phyloP scores from a whole-genome alignment of 2,797 vertebrate species.

The Vireo griseus region DNA sequence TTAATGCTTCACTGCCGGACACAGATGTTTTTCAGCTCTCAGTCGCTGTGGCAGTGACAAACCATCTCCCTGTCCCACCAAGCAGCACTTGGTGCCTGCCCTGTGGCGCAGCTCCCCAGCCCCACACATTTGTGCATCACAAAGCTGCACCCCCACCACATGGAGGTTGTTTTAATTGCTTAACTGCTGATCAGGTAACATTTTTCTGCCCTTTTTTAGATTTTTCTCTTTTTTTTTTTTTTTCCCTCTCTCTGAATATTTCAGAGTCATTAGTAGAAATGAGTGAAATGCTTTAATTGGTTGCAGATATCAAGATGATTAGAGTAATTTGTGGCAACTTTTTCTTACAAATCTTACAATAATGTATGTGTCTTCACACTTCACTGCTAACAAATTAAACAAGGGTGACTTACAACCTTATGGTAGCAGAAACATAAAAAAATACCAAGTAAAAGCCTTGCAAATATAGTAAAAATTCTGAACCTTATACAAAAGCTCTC shows the following conservation, averaged over 20 bases:
- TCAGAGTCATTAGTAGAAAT: background rate
- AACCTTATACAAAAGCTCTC: background rate
- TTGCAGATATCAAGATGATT: background rate
- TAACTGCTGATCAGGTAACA: background rate
- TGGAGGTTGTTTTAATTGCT: background rate
- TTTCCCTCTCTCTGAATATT: accelerated
- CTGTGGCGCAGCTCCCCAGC: background rate
- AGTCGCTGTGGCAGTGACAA: background rate
- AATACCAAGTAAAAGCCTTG: background rate
- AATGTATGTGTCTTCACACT: background rate
- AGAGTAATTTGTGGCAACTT: background rate
- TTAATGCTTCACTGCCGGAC: slow-evolving; percentile 62
- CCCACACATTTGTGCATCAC: accelerated
- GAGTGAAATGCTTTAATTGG: background rate
- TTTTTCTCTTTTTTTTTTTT: no score
- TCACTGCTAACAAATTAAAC: background rate
- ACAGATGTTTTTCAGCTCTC: slow-evolving; percentile 48
- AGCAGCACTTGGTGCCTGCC: background rate
- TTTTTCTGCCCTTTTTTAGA: background rate
- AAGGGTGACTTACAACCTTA: background rate
- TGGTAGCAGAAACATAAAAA: background rate
- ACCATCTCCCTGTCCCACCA: background rate
- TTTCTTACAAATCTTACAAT: background rate
- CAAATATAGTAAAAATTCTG: background rate
- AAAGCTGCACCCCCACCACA: background rate